Percentiles rank a stretch among this genome's conserved stretches.
These are phyloP conservation scores for Bombus ignitus DNA, from an alignment of 1,140 invertebrate species.

Conservation along the genomic window DNA sequence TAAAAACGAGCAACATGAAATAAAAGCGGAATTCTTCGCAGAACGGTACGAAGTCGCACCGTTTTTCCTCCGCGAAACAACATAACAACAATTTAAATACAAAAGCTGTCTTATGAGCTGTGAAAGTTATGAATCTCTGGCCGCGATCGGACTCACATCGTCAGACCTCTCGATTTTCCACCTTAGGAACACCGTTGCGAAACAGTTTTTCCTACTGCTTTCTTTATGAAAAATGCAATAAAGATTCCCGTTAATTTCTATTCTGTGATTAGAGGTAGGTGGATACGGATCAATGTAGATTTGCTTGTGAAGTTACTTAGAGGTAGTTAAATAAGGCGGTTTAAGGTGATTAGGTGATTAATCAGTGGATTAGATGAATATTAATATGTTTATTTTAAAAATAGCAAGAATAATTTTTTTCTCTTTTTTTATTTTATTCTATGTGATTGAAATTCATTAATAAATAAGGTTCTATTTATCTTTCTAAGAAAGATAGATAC, in stretches of 20 bases:
- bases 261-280: not conserved
- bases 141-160: slow-evolving; percentile 14
- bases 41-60: slow-evolving; percentile 9
- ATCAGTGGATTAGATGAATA: not conserved
- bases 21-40: not conserved
- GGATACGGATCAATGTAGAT: no score
- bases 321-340: not conserved
- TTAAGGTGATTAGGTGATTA: no score
- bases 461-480: not conserved
- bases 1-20: not conserved
- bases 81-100: slow-evolving; percentile 28
- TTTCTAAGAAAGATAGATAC: no score
- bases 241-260: not conserved
- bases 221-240: not conserved
- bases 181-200: not conserved
- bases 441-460: not conserved
- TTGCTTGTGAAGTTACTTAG: not conserved
- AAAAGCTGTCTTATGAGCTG: not conserved
- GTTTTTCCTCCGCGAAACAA: not conserved
- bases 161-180: not conserved
- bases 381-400: no score
- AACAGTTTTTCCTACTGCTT: not conserved
- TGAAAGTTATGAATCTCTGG: not conserved
- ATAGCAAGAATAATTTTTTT: not conserved
- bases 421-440: not conserved